phyloP scores from a whole-genome alignment of 2,113 vertebrate species.

The Ancistrus triradiatus region DNA sequence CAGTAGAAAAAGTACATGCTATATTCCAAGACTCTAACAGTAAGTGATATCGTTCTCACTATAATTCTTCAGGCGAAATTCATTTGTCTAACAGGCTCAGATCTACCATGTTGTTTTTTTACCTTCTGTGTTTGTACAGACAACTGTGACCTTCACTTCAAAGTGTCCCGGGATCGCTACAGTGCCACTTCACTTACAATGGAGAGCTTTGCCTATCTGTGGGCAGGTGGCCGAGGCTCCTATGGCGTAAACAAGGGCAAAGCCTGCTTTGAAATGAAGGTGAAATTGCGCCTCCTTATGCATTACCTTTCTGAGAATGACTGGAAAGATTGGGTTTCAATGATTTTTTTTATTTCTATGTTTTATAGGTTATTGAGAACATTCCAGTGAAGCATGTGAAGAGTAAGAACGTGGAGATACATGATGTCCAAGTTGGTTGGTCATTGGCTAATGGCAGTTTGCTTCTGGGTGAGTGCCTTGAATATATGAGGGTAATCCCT shows the following conservation, averaged over 20 bases:
- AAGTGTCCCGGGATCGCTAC: slow-evolving; percentile 94
- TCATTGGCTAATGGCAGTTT: slow-evolving; percentile 84
- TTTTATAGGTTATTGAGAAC: slow-evolving; percentile 89
- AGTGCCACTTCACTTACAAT: slow-evolving; percentile 96
- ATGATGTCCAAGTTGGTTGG: slow-evolving; percentile 96
- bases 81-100: no score
- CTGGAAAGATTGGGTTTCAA: no score
- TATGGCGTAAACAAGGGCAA: slow-evolving; percentile 91
- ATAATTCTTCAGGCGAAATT: no score
- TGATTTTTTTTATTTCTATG: neutral
- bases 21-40: no score
- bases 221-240: slow-evolving; percentile 92
- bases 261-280: slow-evolving; percentile 98
- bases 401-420: slow-evolving; percentile 87
- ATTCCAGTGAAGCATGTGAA: slow-evolving; percentile 96
- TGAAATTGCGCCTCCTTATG: slow-evolving; percentile 35
- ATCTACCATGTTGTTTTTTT: neutral
- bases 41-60: no score
- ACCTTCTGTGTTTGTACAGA: slow-evolving; percentile 63
- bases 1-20: no score
- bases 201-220: slow-evolving; percentile 98
- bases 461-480: slow-evolving; percentile 83
- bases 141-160: slow-evolving; percentile 98
- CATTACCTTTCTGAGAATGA: neutral
- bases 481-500: no score